Evolutionary conservation across 1,140 invertebrate genomes (phyloP), one percentile per base, ranked within the genome.

Genomic region (Drosophila bocqueti): DNA sequence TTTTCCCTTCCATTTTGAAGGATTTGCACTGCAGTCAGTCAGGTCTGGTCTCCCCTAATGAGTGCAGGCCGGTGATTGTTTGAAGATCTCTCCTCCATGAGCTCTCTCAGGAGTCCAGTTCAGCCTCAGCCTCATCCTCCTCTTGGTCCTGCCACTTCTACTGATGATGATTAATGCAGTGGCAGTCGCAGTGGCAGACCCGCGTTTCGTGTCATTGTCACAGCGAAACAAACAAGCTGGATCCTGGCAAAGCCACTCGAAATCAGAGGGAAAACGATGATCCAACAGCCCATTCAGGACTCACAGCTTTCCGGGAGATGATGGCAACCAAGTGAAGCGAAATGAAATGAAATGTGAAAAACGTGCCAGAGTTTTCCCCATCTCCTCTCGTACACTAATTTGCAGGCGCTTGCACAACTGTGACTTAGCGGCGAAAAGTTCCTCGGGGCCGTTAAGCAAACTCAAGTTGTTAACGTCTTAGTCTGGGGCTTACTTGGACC

Each of bases 341-440:
- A 74, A 62, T 76, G 74, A 79, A 84, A 78, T 82, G 72, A 83
- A 86, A 87, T 84, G 84, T 81, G 84, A 66, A 89, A 89, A 89
- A 84, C 81, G 84, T 89, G 84, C 74, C 45, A 60, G 73, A 64
- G 50, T 58, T 83, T 45, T 10, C 34, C 15, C 26, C 40, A 24
- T 2, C 18, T 24, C 9, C 18, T 11, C 29, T 11, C 29, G 18
- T 21, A 59, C 47, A 72, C 69, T 73, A 73, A 73, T 71, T 73
- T 71, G 38, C 65, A 58, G 52, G 50, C 42, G 43, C 42, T 64
- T 43, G 36, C 47, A 43, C 26, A 68, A 40, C 64, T 54, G 9
- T 26, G 68, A 16, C 66, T 72, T 49, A 29, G 54, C 29, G 66
- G 67, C 43, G 16, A 26, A 26, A 66, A 57, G 49, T 55, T 71